Base-by-base conservation (phyloP, 2,113 vertebrate genomes). In the Hemibagrus wyckioides region DNA sequence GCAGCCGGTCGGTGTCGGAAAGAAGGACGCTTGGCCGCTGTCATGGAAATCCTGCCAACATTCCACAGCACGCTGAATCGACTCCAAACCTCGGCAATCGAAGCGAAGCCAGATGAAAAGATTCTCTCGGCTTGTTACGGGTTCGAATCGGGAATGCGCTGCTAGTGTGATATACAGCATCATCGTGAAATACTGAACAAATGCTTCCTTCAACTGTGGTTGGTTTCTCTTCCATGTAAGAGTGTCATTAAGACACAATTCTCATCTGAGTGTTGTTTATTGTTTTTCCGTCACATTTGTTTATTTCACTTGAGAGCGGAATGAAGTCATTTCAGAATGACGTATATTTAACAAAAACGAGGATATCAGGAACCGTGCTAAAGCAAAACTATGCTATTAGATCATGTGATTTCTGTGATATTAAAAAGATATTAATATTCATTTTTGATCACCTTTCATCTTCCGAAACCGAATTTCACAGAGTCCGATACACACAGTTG, bases 31-130 rank as follows among this genome's bases (percentile, higher is more conserved):
- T 85, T 84, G 86, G 84, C 86, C 69, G 90, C 94, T 90, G 92
- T 92, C 93, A 92, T 92, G 91, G 91, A 92, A 89, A 93, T 89
- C 73, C 80, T 88, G 61, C 82, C 91, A 90, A 93, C 89, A 90
- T 93, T 93, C 92, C 92, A 88, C 75, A 84, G 92, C 90, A 89
- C 77, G 88, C 87, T 90, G 92, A 92, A 91, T 83, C 44, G 19
- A 90, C 91, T 90, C 87, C 85, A 79, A 69, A 67, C 41, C 63
- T 67, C 36, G 6, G 28, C 73, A 71, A 89, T 63, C 86, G 86
- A 84, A 77, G 89, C 84, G 87, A 90, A 88, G 59, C 65, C 48
- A 50, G 86, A 50, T 9, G 44, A 5, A 71, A 82, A 48, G 36
- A 52, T 56, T 23, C 41, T 63, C 19, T n/a, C 52, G 13, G n/a